Evolutionary conservation across 2,797 vertebrate genomes (phyloP), one percentile per base, ranked within the genome.

Genomic region (Enteromius viviparus): DNA sequence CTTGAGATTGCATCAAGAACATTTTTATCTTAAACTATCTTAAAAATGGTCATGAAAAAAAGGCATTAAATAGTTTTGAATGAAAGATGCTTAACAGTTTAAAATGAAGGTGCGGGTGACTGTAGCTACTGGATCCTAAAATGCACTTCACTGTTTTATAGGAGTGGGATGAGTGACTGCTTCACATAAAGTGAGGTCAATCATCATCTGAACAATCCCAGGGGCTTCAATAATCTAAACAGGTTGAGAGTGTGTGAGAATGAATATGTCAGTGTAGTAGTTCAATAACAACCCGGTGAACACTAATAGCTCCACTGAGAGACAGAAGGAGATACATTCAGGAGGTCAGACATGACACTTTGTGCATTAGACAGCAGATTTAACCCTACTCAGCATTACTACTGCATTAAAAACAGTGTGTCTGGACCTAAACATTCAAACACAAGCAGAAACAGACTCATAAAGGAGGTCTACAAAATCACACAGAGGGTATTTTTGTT

Each of bases 321-420:
- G 11, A 80, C 42, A 26, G 32, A 4, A 32, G 10, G 42, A 29
- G 32, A 82, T 21, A 34, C n/a, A 51, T 14, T 74, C 40, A 10
- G 21, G 42, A 23, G 49, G 47, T 51, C 10, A 66, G 77, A 29
- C 62, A 75, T 62, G 68, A 78, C 29, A 64, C 53, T 65, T 55
- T 26, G 9, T 26, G 32, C 77, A 89, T 88, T 89, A 90, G 87
- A 91, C 86, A 87, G 86, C 87, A 90, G 90, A 91, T 92, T 92
- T 91, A 91, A 88, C 89, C 85, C 82, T 78, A 86, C 89, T 90
- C 86, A 86, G 90, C 89, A 90, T 92, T 92, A 91, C 90, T 91
- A 90, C 83, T 82, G 93, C 89, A 91, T 92, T 91, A 92, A 87
- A 85, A 87, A 85, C 88, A 88, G 87, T 87, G 77, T 42, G 29